Evolutionary conservation across 2,113 vertebrate species (phyloP), one percentile per base, ranked within the genome.

Genomic region (Lamprotornis superbus): DNA sequence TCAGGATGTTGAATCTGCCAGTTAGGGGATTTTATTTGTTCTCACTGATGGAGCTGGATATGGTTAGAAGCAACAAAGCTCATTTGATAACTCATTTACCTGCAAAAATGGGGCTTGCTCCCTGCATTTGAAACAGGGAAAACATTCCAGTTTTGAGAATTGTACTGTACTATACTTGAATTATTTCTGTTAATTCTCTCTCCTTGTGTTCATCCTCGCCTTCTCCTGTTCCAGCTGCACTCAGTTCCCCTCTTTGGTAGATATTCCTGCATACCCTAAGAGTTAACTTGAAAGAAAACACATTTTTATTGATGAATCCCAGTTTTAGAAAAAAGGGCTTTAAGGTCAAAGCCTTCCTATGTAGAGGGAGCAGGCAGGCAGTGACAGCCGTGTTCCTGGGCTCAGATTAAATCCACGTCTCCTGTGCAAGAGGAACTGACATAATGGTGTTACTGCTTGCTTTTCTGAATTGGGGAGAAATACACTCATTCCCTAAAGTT

Each of bases 341-440:
- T 89, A 80, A 92, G 96, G 96, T 95, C 93, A 87, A 74, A 96
- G 93, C 63, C 69, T 82, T 47, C 60, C 93, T 88, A 28, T 80
- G 87, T 63, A 33, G 71, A 61, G 83, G 63, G 87, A 53, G n/a
- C 19, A 46, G 64, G 37, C 67, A 53, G 74, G 89, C 37, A 76
- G 39, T 44, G 40, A 40, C n/a, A 42, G 79, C 93, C 60, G 25
- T 53, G 79, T 76, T 94, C 70, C 55, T 73, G 75, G 55, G 71
- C 35, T 15, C 44, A 57, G 90, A 84, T 96, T 59, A 78, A 92
- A 96, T 40, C 61, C 55, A 47, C 46, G 44, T 31, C 84, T 59
- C 31, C n/a, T 78, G 56, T 87, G 93, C 83, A 88, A 59, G 86
- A 83, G 61, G 65, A 88, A 81, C 87, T 76, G 67, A 91, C 40